These are phyloP conservation scores for Muschampia plurimacula DNA, from an alignment of 2,888 invertebrate genomes.

Conservation along the genomic window DNA sequence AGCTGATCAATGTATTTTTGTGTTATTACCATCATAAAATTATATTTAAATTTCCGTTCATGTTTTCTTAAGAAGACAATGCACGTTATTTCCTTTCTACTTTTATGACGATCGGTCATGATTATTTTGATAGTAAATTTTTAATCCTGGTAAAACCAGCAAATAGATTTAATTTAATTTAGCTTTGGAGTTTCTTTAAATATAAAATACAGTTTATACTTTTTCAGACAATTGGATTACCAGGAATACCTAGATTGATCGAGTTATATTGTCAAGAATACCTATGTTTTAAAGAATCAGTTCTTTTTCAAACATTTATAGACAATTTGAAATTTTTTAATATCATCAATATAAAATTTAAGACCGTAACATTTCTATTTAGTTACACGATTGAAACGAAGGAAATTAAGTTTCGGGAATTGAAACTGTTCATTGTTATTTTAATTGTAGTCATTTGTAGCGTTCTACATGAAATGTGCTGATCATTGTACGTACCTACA, in stretches of 20 bases:
- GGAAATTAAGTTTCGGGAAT: constrained; percentile 85
- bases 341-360: constrained; percentile 60
- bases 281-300: background rate
- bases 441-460: constrained; percentile 83
- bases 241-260: background rate
- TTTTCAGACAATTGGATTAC: background rate
- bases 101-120: background rate
- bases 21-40: constrained; percentile 36
- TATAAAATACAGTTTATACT: background rate
- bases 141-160: too few relatives aligned
- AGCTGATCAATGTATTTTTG: constrained; percentile 57
- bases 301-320: background rate
- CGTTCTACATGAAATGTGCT: constrained; percentile 82
- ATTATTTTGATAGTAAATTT: background rate
- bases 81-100: background rate
- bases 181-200: background rate
- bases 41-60: constrained; percentile 43
- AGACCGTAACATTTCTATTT: constrained; percentile 71
- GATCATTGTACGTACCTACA: constrained; percentile 76
- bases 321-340: constrained; percentile 13
- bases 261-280: background rate
- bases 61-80: constrained; percentile 40
- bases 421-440: constrained; percentile 84
- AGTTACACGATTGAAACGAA: constrained; percentile 74
- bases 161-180: too few relatives aligned